phyloP scores from a whole-genome alignment of 1,140 invertebrate species.

The Whitmania pigra region DNA sequence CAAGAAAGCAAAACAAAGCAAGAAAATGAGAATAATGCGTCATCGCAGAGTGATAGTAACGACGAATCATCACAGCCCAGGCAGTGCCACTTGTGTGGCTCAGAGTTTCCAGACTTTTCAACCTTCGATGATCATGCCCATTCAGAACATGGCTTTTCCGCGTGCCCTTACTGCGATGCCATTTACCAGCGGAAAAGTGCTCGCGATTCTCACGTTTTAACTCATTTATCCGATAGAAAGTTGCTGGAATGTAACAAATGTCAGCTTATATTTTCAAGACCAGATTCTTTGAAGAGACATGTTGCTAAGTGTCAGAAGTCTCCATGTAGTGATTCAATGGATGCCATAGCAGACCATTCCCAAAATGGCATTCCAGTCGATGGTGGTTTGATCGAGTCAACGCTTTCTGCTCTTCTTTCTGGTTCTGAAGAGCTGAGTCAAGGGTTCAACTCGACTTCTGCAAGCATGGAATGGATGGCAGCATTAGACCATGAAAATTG shows the following conservation, averaged over 20 bases:
- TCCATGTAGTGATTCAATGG: neutral
- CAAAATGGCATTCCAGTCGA: neutral
- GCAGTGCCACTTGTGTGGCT: neutral
- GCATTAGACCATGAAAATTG: too few relatives aligned
- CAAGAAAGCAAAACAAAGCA: neutral
- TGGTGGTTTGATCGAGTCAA: neutral
- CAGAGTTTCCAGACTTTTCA: slow-evolving; percentile 13
- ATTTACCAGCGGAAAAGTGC: neutral
- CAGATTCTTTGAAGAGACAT: slow-evolving; percentile 8
- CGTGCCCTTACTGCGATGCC: slow-evolving; percentile 6
- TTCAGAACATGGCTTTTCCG: neutral
- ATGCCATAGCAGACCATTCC: neutral
- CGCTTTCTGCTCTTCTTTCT: neutral
- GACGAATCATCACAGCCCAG: neutral
- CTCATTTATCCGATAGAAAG: neutral
- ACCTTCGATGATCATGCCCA: slow-evolving; percentile 9
- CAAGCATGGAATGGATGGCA: neutral
- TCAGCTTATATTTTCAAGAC: slow-evolving; percentile 14
- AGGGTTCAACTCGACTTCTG: neutral
- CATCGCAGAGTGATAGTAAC: slow-evolving; percentile 7
- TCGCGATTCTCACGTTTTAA: slow-evolving; percentile 1
- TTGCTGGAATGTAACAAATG: slow-evolving; percentile 9
- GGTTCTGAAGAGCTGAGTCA: neutral
- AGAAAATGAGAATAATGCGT: neutral
- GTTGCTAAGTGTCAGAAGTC: neutral